Conservation (phyloP, 1,140 invertebrate species). For the Drosophila triauraria region DNA sequence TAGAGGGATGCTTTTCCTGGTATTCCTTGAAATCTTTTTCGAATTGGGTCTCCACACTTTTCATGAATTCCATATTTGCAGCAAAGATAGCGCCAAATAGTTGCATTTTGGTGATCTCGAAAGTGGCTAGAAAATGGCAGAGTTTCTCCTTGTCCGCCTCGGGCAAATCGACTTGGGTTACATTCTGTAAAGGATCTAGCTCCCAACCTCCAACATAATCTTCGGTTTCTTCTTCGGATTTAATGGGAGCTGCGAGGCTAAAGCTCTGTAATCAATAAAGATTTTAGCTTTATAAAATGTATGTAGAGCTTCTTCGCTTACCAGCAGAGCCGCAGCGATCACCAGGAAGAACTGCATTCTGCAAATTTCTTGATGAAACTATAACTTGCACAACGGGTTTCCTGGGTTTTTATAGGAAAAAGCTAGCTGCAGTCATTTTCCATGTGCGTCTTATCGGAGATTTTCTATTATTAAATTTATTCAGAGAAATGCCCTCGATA, state of each 20-base stretch:
- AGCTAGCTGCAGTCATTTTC: too few species aligned
- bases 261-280: background rate
- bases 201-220: too few species aligned
- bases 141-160: background rate
- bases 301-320: background rate
- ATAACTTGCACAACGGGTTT: background rate
- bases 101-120: background rate
- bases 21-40: background rate
- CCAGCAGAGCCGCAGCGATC: constrained; percentile 4
- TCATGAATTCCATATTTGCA: background rate
- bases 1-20: background rate
- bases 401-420: constrained; percentile 1
- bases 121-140: background rate
- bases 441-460: too few species aligned
- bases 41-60: background rate
- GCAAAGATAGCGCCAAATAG: background rate
- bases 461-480: too few species aligned
- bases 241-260: background rate
- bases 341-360: background rate
- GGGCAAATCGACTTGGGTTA: background rate
- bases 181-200: background rate
- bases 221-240: background rate
- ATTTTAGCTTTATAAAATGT: background rate
- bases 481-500: too few species aligned
- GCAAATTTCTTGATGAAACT: background rate